A percentile compares a stretch with the other conserved stretches of the same genome.
phyloP scores from a whole-genome alignment of 2,113 vertebrate species.

The Dendrocopos noguchii region DNA sequence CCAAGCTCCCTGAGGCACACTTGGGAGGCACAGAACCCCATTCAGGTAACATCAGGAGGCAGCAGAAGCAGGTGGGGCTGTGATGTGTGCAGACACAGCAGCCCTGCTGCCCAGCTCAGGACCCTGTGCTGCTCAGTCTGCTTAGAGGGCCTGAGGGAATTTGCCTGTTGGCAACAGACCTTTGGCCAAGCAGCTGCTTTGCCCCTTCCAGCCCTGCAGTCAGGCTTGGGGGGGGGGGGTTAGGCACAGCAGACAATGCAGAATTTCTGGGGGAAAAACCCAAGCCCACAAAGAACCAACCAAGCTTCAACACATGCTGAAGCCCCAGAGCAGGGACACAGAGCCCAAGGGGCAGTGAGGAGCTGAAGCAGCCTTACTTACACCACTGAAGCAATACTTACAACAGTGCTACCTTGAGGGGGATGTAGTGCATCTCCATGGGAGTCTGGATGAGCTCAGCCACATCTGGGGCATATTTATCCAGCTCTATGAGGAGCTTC shows the following conservation, averaged over 20 bases:
- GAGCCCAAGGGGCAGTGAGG: neutral
- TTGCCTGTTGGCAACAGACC: neutral
- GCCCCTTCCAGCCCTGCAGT: neutral
- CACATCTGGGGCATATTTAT: constrained; percentile 89
- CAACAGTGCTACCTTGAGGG: constrained; percentile 95
- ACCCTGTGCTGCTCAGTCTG: neutral
- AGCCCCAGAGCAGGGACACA: neutral
- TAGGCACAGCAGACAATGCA: neutral
- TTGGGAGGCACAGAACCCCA: neutral
- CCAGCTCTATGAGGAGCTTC: constrained; percentile 89
- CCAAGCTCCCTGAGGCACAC: neutral
- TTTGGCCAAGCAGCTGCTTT: neutral
- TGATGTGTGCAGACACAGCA: neutral
- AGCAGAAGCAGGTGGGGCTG: neutral
- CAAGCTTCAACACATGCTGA: neutral
- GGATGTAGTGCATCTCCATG: constrained; percentile 92
- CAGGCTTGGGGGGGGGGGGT: too few species aligned
- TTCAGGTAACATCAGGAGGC: neutral
- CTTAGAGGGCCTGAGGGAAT: neutral
- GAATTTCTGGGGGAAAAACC: neutral
- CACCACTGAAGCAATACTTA: constrained; percentile 78
- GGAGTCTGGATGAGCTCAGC: constrained; percentile 92
- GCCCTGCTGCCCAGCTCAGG: neutral
- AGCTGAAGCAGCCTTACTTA: neutral
- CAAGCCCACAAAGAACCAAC: too few species aligned